Conservation (phyloP, 2,113 vertebrate species). For the Carettochelys insculpta region DNA sequence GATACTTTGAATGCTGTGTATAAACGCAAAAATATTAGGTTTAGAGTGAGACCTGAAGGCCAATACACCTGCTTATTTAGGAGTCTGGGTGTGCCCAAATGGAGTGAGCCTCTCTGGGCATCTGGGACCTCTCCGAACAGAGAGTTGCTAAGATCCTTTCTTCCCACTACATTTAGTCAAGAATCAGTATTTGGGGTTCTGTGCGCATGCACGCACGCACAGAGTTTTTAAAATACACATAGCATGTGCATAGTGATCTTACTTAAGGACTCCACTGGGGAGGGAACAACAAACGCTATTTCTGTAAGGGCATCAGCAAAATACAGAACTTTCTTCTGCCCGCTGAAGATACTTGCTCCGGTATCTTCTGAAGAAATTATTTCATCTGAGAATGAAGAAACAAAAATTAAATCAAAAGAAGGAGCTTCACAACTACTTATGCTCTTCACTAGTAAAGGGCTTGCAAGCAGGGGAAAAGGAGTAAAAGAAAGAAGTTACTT, state of each 20-base stretch:
- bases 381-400: constrained; percentile 81
- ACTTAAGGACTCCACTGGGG: constrained; percentile 88
- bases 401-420: constrained; percentile 6
- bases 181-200: not conserved
- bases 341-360: constrained; percentile 92
- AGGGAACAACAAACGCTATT: constrained; percentile 95
- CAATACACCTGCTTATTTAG: not conserved
- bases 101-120: too few species aligned
- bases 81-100: not conserved
- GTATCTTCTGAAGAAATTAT: constrained; percentile 81
- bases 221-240: not conserved
- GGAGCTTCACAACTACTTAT: not conserved
- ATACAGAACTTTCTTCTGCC: constrained; percentile 94
- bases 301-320: constrained; percentile 95
- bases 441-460: not conserved
- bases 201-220: too few species aligned
- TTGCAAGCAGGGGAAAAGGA: not conserved
- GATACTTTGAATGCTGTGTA: not conserved
- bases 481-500: not conserved
- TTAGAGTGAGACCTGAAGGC: not conserved
- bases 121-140: not conserved
- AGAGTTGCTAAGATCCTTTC: not conserved
- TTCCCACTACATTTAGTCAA: not conserved
- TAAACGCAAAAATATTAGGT: not conserved
- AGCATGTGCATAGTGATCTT: constrained; percentile 61